Base-by-base conservation (phyloP, 2,797 vertebrate species). In the Luscinia megarhynchos region DNA sequence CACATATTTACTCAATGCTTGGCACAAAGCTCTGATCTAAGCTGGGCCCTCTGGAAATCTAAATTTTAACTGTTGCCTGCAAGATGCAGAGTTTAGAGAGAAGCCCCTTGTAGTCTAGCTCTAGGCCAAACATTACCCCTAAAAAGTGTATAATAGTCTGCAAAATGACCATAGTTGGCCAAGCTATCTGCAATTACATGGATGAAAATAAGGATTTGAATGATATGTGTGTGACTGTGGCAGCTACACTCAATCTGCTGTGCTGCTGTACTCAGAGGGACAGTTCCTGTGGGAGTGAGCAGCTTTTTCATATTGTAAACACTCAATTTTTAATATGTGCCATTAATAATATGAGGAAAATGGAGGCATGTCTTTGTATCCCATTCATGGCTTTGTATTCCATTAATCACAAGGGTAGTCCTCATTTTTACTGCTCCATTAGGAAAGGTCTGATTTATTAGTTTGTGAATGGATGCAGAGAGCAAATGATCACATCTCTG, bases 21-120 rank as follows among this genome's bases (percentile, higher is more conserved):
- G 40, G 36, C 26, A 62, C 57, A 84, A 78, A 91, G 12, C 36
- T 70, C 68, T 82, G 30, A 62, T 90, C 45, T 92, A 54, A 89
- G 21, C 40, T 69, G 29, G 12, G 24, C 43, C 12, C 43, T 61
- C 78, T 64, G 48, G 43, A 89, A 89, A 75, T 46, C 86, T 58
- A 63, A 68, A 64, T 27, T 57, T 89, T 83, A 92, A 85, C 66
- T 73, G 18, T 70, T 82, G 63, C 48, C 36, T 75, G 43, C n/a
- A 84, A 91, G 74, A 59, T 23, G 7, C 30, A 91, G 66, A 45
- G 9, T 64, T 94, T 69, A 84, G 74, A 81, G 89, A 67, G 48
- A 81, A 67, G 5, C 17, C 22, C 61, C n/a, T 85, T 57, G 11
- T 57, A 51, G 61, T 55, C n/a, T 73, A 79, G 55, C 45, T 89